Base-by-base conservation (phyloP, 2,888 invertebrate genomes). In the Agapostemon virescens region DNA sequence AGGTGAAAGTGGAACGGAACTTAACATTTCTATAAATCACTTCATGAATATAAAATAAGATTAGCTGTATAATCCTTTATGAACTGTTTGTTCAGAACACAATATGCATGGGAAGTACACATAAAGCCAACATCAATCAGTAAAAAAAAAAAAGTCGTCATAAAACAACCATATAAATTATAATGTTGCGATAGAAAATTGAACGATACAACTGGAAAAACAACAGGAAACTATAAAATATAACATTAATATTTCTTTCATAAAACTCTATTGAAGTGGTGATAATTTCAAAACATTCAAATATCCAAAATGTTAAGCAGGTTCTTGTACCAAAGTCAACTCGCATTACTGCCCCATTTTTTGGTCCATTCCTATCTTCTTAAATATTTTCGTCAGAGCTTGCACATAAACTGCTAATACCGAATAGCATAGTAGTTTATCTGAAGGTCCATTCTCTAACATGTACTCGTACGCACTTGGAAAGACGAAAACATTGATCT, bases 351-450 rank as follows among this genome's bases (percentile, higher is more conserved):
- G 38, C 58, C 33, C 52, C 55, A 68, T 71, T 69, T 55, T 71
- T 74, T 75, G 84, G 78, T 84, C 88, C 87, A 88, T 88, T 84
- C 82, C 88, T 84, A 86, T 42, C 84, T 88, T 82, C 72, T 76
- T 85, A 86, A 84, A 79, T 74, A 77, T 78, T 73, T 81, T 75
- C 69, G 83, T 71, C n/a, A 79, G 76, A 83, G 75, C 83, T 83
- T 79, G 84, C 83, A 83, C 69, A 38, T 79, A 64, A 69, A 83
- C 74, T 75, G 63, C 67, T 73, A 76, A 69, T 79, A 67, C 67
- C 40, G 23, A 74, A 40, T 36, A 77, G 36, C 69, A 55, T 63
- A 68, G 71, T 45, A 83, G 20, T 73, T 67, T 68, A 70, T 63
- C 66, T 38, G 58, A 23, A 45, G 71, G 67, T 70, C 64, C 69